Evolutionary conservation across 2,888 invertebrate species (phyloP), one percentile per base, ranked within the genome.

Genomic region (Trachelus troglodyta): DNA sequence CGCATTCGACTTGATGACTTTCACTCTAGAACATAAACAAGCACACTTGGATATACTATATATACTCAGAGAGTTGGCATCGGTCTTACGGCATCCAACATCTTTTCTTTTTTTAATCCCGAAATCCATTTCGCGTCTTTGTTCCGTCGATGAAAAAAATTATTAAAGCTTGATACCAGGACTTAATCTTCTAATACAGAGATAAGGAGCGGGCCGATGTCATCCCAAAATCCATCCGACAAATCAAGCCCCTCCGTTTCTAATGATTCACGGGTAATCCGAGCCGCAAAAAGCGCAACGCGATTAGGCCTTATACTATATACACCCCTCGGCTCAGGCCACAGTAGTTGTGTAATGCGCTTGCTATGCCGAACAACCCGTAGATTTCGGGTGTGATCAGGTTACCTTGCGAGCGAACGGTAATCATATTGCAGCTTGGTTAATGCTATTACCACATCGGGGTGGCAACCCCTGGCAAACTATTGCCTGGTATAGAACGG

Each of bases 351-450:
- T 86, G 87, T 87, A 87, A 86, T 83, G 84, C 79, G 81, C 83
- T 82, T 83, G 83, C 83, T 82, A 83, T 84, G 80, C 56, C 81
- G 77, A 78, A 80, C 84, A 83, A 88, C 85, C 86, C 87, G 85
- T 89, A 88, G 87, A 89, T 90, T 90, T 90, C 84, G 89, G 87
- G 87, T 88, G 86, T 90, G 91, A 91, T 91, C 91, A 88, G 88
- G 90, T 91, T 91, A 91, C 91, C 90, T 90, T 89, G 86, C 88
- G 87, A 89, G 86, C 88, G 87, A 89, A 87, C 89, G 88, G 89
- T 91, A 91, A 91, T 91, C 91, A 90, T 90, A 91, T 91, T 91
- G 91, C 89, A 90, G 90, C 88, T 90, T 86, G 88, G 90, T 90
- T 91, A 91, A 91, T 91, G 89, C 89, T 90, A 91, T 91, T 91